phyloP scores from a whole-genome alignment of 2,888 invertebrate species.

The Calliscelio sp. region DNA sequence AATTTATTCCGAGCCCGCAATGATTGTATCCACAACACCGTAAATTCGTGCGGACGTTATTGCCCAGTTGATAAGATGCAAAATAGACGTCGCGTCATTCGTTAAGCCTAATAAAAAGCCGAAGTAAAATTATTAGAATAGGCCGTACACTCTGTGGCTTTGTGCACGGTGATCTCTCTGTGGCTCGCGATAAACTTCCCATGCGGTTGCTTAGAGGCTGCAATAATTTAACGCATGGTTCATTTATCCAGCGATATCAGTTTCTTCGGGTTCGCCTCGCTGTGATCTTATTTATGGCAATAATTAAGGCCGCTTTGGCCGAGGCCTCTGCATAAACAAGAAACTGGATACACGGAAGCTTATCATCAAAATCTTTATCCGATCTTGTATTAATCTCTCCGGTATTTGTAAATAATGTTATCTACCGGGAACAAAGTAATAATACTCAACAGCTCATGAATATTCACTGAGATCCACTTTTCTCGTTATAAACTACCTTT shows the following conservation, averaged over 20 bases:
- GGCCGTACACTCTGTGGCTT: slow-evolving; percentile 27
- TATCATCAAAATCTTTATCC: slow-evolving; percentile 53
- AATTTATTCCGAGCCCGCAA: slow-evolving; percentile 37
- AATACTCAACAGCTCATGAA: slow-evolving; percentile 41
- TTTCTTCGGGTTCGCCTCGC: slow-evolving; percentile 48
- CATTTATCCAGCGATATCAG: slow-evolving; percentile 66
- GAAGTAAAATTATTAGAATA: slow-evolving; percentile 45
- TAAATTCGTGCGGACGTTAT: slow-evolving; percentile 35
- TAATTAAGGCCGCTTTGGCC: slow-evolving; percentile 46
- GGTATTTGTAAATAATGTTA: slow-evolving; percentile 59
- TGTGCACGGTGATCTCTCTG: slow-evolving; percentile 39
- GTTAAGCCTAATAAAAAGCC: slow-evolving; percentile 46
- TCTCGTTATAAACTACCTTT: neutral
- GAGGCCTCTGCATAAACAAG: slow-evolving; percentile 48
- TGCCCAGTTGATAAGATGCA: slow-evolving; percentile 42
- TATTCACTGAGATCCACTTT: slow-evolving; percentile 4
- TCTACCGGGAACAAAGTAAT: slow-evolving; percentile 40
- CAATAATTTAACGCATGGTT: slow-evolving; percentile 64
- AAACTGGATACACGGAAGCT: slow-evolving; percentile 67
- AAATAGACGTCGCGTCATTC: slow-evolving; percentile 47
- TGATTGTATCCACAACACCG: slow-evolving; percentile 36
- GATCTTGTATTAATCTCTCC: slow-evolving; percentile 43
- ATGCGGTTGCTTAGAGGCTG: slow-evolving; percentile 49
- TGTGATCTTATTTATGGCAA: slow-evolving; percentile 62
- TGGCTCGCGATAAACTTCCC: slow-evolving; percentile 37